phyloP scores from a whole-genome alignment of 2,797 vertebrate species.

The Xenopus petersii region DNA sequence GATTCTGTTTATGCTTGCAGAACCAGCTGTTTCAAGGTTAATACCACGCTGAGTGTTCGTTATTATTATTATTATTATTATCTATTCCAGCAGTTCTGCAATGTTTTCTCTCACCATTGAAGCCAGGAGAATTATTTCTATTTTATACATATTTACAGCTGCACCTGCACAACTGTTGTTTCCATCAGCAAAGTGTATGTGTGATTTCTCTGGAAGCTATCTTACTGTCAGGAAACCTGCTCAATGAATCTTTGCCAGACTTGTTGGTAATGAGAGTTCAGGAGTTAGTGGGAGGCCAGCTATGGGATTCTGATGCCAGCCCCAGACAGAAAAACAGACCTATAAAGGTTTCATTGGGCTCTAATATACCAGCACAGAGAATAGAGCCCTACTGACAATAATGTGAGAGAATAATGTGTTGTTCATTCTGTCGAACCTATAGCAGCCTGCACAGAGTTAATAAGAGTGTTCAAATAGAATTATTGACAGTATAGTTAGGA shows the following conservation, averaged over 20 bases:
- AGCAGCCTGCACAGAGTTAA: background rate
- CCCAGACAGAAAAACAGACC: conserved; percentile 45
- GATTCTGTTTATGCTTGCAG: too few species aligned
- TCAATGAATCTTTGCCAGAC: conserved; percentile 21
- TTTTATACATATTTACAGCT: conserved; percentile 27
- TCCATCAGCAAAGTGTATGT: conserved; percentile 23
- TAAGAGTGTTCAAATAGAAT: too few species aligned
- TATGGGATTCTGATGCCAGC: conserved; percentile 39
- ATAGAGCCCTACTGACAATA: conserved; percentile 34
- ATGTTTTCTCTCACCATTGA: too few species aligned
- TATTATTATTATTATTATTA: too few species aligned
- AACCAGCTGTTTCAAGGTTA: too few species aligned
- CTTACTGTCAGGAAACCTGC: conserved; percentile 39
- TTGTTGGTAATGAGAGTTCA: conserved; percentile 40
- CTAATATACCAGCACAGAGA: conserved; percentile 34
- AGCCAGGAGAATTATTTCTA: conserved; percentile 23
- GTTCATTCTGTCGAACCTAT: conserved; percentile 20
- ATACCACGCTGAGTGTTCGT: too few species aligned
- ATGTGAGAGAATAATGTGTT: conserved; percentile 1
- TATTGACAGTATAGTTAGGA: too few species aligned
- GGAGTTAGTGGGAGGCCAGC: conserved; percentile 41
- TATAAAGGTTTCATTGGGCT: conserved; percentile 44
- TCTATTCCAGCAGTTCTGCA: too few species aligned
- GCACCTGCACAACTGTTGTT: conserved; percentile 20
- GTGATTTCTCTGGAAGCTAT: conserved; percentile 35